These are phyloP conservation scores for Tridacna crocea DNA, from an alignment of 2,888 invertebrate species.

Conservation along the genomic window DNA sequence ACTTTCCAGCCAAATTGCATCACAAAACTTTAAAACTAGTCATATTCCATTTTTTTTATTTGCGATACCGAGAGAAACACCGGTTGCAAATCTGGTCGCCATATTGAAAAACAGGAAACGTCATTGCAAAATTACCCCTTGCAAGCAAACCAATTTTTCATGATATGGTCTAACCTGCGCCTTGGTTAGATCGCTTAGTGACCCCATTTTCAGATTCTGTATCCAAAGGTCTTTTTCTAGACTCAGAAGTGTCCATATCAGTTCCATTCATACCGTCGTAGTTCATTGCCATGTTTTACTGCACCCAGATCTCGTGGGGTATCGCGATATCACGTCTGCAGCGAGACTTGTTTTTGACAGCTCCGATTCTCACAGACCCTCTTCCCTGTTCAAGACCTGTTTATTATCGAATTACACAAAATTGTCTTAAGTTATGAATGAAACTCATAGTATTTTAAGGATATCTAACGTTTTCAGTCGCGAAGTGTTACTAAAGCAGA, in stretches of 20 bases:
- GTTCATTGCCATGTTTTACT: conserved; percentile 80
- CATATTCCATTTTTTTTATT: conserved; percentile 69
- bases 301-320: conserved; percentile 82
- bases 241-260: conserved; percentile 83
- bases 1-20: conserved; percentile 62
- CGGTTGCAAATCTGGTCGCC: conserved; percentile 78
- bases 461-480: neutral
- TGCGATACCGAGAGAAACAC: conserved; percentile 66
- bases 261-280: conserved; percentile 82
- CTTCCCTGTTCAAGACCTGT: neutral
- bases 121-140: conserved; percentile 65
- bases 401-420: neutral
- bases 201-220: conserved; percentile 83
- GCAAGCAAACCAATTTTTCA: conserved; percentile 69
- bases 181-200: conserved; percentile 83
- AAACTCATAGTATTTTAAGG: conserved; percentile 40
- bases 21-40: conserved; percentile 54
- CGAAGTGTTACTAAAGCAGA: no score
- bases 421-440: conserved; percentile 43
- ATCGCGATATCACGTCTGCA: conserved; percentile 68
- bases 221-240: conserved; percentile 84
- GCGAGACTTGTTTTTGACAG: conserved; percentile 71
- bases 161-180: conserved; percentile 80
- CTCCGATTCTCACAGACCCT: conserved; percentile 37
- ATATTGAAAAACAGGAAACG: conserved; percentile 78